Conservation (phyloP, 2,113 vertebrate genomes). For the Pseudopodoces humilis region DNA sequence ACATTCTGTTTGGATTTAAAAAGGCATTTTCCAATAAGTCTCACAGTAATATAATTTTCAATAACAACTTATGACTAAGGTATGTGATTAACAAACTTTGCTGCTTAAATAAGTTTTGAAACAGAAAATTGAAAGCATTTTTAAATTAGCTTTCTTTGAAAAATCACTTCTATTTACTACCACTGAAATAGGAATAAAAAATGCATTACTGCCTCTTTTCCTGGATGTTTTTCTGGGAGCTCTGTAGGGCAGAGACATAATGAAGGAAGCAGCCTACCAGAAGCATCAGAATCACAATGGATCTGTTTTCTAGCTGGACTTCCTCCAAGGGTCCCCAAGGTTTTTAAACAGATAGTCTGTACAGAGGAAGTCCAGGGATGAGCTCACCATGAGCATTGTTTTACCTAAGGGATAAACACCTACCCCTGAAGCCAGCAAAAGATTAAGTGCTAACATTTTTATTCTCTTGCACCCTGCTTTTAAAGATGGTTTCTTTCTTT, state of each 20-base stretch:
- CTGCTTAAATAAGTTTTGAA: not conserved
- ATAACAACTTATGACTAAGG: not conserved
- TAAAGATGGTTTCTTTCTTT: not conserved
- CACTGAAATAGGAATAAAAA: not conserved
- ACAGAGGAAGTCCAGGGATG: conserved; percentile 56
- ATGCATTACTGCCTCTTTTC: not conserved
- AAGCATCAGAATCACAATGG: conserved; percentile 25
- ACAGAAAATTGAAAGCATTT: not conserved
- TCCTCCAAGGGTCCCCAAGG: conserved; percentile 51
- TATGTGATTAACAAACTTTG: not conserved
- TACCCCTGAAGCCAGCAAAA: not conserved
- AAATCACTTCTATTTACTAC: not conserved
- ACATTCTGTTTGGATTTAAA: conserved; percentile 84
- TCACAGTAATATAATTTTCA: not conserved
- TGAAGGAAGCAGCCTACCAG: conserved; percentile 33
- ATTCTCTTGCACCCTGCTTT: not conserved
- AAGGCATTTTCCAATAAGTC: not conserved
- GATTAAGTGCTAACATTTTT: not conserved
- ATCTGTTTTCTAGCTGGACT: conserved; percentile 51
- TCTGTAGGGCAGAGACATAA: not conserved
- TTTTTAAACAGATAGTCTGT: conserved; percentile 48
- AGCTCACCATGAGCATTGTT: conserved; percentile 50
- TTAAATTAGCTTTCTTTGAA: not conserved
- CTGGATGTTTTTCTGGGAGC: conserved; percentile 3
- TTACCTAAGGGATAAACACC: conserved; percentile 21